Percentiles rank a stretch among this genome's conserved stretches.
Conservation (phyloP, 2,113 vertebrate genomes). For the Microcebus tavaratra region DNA sequence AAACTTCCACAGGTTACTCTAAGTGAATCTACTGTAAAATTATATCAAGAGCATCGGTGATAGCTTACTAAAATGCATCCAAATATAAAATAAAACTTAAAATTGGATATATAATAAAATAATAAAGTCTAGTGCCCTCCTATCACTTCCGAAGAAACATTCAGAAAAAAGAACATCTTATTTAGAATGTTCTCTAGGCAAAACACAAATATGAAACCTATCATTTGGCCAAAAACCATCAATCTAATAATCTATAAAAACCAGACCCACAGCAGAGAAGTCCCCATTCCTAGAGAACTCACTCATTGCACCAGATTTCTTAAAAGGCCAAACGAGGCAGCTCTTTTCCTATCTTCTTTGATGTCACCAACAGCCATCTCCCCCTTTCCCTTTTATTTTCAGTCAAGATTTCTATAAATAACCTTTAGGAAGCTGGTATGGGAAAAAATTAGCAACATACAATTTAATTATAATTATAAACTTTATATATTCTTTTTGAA, state of each 20-base stretch:
- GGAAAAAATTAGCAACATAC: background rate
- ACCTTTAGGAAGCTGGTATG: background rate
- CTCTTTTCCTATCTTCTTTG: background rate
- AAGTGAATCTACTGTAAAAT: background rate
- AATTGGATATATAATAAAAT: background rate
- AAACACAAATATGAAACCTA: background rate
- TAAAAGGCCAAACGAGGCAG: background rate
- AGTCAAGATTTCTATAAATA: background rate
- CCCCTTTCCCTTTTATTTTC: background rate
- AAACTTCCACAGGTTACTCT: background rate
- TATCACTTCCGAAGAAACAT: background rate
- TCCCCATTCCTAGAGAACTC: background rate
- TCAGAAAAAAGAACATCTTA: background rate
- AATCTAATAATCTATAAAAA: conserved; percentile 2
- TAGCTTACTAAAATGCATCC: background rate
- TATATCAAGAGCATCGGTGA: background rate
- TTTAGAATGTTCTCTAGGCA: background rate
- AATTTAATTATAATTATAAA: background rate
- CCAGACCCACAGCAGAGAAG: background rate
- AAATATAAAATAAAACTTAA: conserved; percentile 24
- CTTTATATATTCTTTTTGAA: background rate
- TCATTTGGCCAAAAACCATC: background rate
- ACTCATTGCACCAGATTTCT: background rate
- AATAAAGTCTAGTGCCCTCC: background rate
- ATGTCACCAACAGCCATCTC: background rate